Evolutionary conservation across 1,140 invertebrate genomes (phyloP), one percentile per base, ranked within the genome.

Genomic region (Macrostomum lignano): DNA sequence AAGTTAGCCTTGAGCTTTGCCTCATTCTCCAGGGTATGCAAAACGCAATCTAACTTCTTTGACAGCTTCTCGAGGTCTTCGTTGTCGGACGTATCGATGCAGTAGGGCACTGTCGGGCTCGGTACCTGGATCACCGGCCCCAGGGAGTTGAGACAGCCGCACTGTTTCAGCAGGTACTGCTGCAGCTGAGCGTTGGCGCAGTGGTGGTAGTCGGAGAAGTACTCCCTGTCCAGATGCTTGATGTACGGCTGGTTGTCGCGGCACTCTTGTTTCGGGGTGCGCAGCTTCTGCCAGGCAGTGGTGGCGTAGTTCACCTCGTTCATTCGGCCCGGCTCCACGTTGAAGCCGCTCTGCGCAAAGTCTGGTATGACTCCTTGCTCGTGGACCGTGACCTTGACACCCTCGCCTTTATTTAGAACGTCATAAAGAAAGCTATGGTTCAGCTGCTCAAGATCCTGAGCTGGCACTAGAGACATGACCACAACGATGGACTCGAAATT

Each of bases 261-360:
- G 9, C 26, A 28, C 9, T 28, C 19, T 9, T 28, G 26, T 5
- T 14, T 14, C 4, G 26, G 26, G 9, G 26, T 28, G 15, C 14
- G 19, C 15, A 15, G 26, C 19, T 17, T 28, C 4, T 14, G 14
- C 26, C 26, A 28, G 15, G 15, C 19, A 9, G 19, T 17, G 15
- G 26, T 14, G 7, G 15, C 26, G 9, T 28, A 28, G 15, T 28
- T 28, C 5, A 28, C 19, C 15, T 28, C 19, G 26, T 28, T 28
- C 26, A 28, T 28, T 28, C 19, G 15, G 4, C 26, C 26, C 19
- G 26, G 26, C 19, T 28, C 14, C 15, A 28, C 9, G 19, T 28
- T 17, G 9, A 28, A 15, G 9, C 26, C 26, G 7, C 19, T 17
- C 19, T 28, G 14, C 19, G 15, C 26, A 5, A 28, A 15, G 14